Percentiles rank a stretch among this genome's conserved stretches.
Evolutionary conservation across 2,888 invertebrate genomes (phyloP).

Genomic region (Acleris sparsana): DNA sequence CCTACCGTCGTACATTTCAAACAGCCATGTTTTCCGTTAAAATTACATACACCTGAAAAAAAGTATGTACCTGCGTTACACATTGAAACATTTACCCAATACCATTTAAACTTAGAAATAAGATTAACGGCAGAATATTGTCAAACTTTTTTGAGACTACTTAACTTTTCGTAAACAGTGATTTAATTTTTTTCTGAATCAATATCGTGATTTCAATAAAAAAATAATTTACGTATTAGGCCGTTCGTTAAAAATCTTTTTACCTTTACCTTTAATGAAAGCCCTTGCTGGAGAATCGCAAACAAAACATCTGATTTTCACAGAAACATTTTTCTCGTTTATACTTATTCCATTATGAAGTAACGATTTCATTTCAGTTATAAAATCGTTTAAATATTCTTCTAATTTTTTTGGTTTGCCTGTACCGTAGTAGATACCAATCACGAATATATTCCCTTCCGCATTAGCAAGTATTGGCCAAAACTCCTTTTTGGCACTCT

Average conservation of each 20-base stretch:
- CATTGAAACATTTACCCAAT: background rate
- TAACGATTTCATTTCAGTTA: slow-evolving; percentile 4
- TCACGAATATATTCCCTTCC: background rate
- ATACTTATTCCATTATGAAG: slow-evolving; percentile 1
- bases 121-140: background rate
- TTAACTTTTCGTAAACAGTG: background rate
- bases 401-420: slow-evolving; percentile 15
- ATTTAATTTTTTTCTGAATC: background rate
- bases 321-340: background rate
- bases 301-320: slow-evolving; percentile 10
- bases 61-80: background rate
- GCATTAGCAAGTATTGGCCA: slow-evolving; percentile 7
- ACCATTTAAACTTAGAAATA: background rate
- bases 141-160: background rate
- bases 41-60: slow-evolving; percentile 39
- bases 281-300: slow-evolving; percentile 17
- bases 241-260: background rate
- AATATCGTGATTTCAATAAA: too few relatives aligned
- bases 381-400: slow-evolving; percentile 16
- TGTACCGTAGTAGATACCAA: slow-evolving; percentile 14
- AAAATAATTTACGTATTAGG: too few relatives aligned
- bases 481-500: slow-evolving; percentile 27
- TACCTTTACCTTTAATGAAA: slow-evolving; percentile 11
- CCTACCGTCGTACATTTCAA: slow-evolving; percentile 42
- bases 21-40: slow-evolving; percentile 41